A percentile compares a stretch with the other conserved stretches of the same genome.
These are phyloP conservation scores for Mixornis gularis DNA, from an alignment of 2,113 vertebrate species.

Conservation along the genomic window DNA sequence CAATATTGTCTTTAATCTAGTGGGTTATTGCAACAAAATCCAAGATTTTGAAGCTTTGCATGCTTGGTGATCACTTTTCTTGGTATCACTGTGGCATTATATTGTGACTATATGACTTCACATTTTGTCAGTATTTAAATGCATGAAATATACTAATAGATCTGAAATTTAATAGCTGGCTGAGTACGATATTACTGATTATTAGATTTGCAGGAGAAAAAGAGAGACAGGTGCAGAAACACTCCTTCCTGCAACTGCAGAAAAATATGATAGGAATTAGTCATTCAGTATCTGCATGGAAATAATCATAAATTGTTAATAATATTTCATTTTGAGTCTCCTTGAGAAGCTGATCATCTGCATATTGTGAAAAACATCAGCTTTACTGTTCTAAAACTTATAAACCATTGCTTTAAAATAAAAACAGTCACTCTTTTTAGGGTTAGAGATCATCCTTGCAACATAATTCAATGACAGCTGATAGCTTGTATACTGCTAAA, in stretches of 20 bases:
- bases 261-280: constrained; percentile 25
- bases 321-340: not conserved
- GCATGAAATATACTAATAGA: not conserved
- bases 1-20: not conserved
- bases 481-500: not conserved
- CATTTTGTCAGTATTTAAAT: not conserved
- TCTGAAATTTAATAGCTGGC: constrained; percentile 16
- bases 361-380: constrained; percentile 1
- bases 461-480: not conserved
- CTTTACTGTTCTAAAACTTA: not conserved
- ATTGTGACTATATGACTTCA: not conserved
- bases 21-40: not conserved
- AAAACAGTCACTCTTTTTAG: not conserved
- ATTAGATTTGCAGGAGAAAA: constrained; percentile 9
- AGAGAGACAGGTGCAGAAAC: constrained; percentile 35
- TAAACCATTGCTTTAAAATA: not conserved
- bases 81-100: not conserved
- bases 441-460: not conserved
- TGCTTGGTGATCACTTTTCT: not conserved
- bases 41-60: not conserved
- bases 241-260: constrained; percentile 8
- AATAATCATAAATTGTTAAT: constrained; percentile 34
- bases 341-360: not conserved
- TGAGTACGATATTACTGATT: not conserved
- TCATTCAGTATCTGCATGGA: constrained; percentile 6